These are phyloP conservation scores for Pollenia griseotomentosa DNA, from an alignment of 2,888 invertebrate species.

Conservation along the genomic window DNA sequence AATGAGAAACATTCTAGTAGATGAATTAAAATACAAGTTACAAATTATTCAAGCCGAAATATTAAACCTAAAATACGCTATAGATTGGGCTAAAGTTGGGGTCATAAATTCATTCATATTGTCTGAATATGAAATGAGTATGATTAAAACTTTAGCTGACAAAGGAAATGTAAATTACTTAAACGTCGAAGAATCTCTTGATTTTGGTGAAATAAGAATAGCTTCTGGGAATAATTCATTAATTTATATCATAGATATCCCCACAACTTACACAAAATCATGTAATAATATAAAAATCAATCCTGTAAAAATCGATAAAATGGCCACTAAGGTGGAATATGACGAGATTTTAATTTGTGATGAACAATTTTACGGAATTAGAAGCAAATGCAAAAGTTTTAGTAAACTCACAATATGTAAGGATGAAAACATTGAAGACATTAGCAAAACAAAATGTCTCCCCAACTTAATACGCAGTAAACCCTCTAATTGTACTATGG, in stretches of 20 bases:
- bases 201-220: conserved; percentile 34
- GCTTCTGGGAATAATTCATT: conserved; percentile 56
- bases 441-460: neutral
- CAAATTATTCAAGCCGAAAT: too few relatives aligned
- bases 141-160: conserved; percentile 58
- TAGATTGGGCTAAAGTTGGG: too few relatives aligned
- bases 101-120: too few relatives aligned
- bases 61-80: too few relatives aligned
- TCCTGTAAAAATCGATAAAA: neutral
- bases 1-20: conserved; percentile 44
- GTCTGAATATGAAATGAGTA: conserved; percentile 59
- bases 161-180: neutral
- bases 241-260: conserved; percentile 55
- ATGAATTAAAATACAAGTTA: too few relatives aligned
- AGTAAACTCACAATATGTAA: conserved; percentile 10
- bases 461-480: neutral
- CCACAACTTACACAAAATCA: conserved; percentile 41
- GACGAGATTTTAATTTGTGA: conserved; percentile 10
- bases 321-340: neutral
- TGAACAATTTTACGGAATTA: neutral
- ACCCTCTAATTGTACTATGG: neutral
- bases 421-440: neutral
- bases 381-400: conserved; percentile 2
- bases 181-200: too few relatives aligned
- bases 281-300: conserved; percentile 42